Percentiles rank a stretch among this genome's conserved stretches.
Evolutionary conservation across 2,797 vertebrate genomes (phyloP).

Genomic region (Hippopotamyrus pictus): DNA sequence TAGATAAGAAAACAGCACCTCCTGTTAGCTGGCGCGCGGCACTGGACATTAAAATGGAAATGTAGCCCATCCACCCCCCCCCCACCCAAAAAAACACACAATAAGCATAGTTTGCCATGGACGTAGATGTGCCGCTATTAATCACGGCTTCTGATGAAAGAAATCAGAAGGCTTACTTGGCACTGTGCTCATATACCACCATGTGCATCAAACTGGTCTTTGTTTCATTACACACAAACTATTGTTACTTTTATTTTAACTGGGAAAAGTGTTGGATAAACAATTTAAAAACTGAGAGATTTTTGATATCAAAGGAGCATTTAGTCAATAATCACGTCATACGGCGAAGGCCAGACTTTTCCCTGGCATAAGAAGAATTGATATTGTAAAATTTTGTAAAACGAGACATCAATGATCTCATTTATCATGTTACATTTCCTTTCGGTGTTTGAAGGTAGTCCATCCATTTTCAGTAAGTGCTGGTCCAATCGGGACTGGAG

Average conservation of each 20-base stretch:
- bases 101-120: not conserved
- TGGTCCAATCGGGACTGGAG: not conserved
- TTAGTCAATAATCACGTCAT: not conserved
- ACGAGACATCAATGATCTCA: not conserved
- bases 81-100: not conserved
- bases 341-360: not conserved
- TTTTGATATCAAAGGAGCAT: not conserved
- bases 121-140: not conserved
- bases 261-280: not conserved
- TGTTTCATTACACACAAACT: not conserved
- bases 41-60: not conserved
- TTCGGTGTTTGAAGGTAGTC: not conserved
- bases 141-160: not conserved
- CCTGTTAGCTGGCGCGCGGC: not conserved
- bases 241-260: not conserved
- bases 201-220: not conserved
- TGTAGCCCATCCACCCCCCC: not conserved
- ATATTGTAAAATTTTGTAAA: not conserved
- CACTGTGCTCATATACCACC: not conserved
- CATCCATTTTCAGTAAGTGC: not conserved
- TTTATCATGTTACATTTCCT: not conserved
- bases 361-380: not conserved
- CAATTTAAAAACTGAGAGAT: not conserved
- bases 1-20: not conserved
- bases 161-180: not conserved